Evolutionary conservation across 2,888 invertebrate genomes (phyloP).

Genomic region (Mimachlamys varia): DNA sequence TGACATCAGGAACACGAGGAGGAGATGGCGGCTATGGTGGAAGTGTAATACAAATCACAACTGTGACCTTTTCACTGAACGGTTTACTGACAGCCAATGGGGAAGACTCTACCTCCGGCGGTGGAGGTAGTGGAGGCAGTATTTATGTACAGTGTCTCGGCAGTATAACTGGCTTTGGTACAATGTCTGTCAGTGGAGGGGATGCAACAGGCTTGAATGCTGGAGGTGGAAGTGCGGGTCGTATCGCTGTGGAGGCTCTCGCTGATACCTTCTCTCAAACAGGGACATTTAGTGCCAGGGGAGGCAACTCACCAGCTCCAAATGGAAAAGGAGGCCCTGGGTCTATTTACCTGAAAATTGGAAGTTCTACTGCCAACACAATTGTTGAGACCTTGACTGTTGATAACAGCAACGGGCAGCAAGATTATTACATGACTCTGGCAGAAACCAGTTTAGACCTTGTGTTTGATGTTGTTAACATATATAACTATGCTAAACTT

Average conservation of each 20-base stretch:
- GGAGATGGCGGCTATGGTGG: slow-evolving; percentile 67
- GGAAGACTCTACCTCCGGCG: slow-evolving; percentile 54
- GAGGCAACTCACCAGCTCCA: slow-evolving; percentile 60
- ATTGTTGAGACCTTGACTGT: slow-evolving; percentile 63
- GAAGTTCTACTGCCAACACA: slow-evolving; percentile 48
- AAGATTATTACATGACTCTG: slow-evolving; percentile 65
- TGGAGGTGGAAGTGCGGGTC: slow-evolving; percentile 71
- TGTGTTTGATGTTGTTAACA: slow-evolving; percentile 62
- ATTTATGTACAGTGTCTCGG: slow-evolving; percentile 59
- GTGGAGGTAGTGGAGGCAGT: slow-evolving; percentile 73
- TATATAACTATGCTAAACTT: slow-evolving; percentile 68
- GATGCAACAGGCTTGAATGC: slow-evolving; percentile 50
- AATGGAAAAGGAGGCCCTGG: slow-evolving; percentile 70
- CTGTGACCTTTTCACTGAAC: slow-evolving; percentile 64
- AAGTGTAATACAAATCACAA: slow-evolving; percentile 60
- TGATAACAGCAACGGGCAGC: slow-evolving; percentile 69
- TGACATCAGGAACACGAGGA: slow-evolving; percentile 60
- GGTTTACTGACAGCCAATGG: slow-evolving; percentile 69
- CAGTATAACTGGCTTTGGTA: slow-evolving; percentile 65
- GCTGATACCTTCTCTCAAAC: slow-evolving; percentile 56
- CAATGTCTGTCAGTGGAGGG: slow-evolving; percentile 66
- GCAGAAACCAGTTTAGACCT: slow-evolving; percentile 59
- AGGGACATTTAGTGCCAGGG: slow-evolving; percentile 61
- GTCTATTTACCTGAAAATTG: slow-evolving; percentile 60
- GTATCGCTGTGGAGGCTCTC: slow-evolving; percentile 63